A percentile compares a stretch with the other conserved stretches of the same genome.
phyloP scores from a whole-genome alignment of 2,797 vertebrate species.

The Xerus rutilus region DNA sequence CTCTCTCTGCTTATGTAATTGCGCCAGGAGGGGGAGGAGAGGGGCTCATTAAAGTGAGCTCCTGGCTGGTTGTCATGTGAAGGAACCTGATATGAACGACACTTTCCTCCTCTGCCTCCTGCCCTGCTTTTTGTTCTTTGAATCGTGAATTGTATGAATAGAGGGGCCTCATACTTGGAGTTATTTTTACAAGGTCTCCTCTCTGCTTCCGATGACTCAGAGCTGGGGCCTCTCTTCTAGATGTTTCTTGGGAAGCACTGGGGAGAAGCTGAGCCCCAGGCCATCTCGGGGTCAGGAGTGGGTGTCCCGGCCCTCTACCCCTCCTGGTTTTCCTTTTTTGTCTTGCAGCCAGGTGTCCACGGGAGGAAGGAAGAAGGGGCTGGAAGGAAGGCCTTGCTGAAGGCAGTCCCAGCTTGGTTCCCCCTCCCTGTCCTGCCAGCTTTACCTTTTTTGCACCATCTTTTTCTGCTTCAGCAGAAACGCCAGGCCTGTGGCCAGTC shows the following conservation, averaged over 20 bases:
- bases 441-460: background rate
- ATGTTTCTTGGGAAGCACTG: background rate
- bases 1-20: slow-evolving; percentile 80
- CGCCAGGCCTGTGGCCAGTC: background rate
- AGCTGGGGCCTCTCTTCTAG: slow-evolving; percentile 55
- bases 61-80: slow-evolving; percentile 84
- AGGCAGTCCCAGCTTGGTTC: background rate
- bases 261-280: background rate
- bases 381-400: background rate
- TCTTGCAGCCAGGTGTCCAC: background rate
- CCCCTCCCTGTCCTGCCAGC: background rate
- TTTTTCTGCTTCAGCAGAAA: background rate
- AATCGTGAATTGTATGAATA: slow-evolving; percentile 85
- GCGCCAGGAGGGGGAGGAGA: slow-evolving; percentile 41
- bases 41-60: slow-evolving; percentile 66
- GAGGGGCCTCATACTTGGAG: slow-evolving; percentile 82
- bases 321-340: background rate
- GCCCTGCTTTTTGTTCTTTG: slow-evolving; percentile 87
- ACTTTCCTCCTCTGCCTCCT: slow-evolving; percentile 88
- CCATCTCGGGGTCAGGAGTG: background rate
- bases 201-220: slow-evolving; percentile 84
- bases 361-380: background rate
- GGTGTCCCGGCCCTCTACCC: background rate
- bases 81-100: slow-evolving; percentile 82
- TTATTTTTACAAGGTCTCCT: slow-evolving; percentile 87